phyloP scores from a whole-genome alignment of 2,888 invertebrate species.

The Homarus gammarus region DNA sequence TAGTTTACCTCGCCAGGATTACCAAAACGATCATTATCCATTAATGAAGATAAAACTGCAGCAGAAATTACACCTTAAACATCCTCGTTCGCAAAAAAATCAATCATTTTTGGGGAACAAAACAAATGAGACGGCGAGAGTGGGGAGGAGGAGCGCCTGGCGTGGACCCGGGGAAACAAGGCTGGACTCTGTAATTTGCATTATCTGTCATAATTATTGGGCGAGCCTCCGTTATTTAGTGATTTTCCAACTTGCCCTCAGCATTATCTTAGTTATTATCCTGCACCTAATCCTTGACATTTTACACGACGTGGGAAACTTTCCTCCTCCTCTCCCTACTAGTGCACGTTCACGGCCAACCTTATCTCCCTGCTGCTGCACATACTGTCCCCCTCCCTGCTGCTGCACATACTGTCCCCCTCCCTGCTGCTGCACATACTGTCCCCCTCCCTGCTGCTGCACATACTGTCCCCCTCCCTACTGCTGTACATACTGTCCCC shows the following conservation, averaged over 20 bases:
- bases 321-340: conserved; percentile 11
- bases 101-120: conserved; percentile 22
- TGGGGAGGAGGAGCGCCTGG: neutral
- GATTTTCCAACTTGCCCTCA: conserved; percentile 42
- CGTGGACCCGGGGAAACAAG: conserved; percentile 3
- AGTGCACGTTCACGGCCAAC: too few relatives aligned
- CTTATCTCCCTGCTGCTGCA: neutral
- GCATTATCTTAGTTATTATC: conserved; percentile 49
- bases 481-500: too few relatives aligned
- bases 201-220: conserved; percentile 54
- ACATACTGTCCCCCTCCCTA: too few relatives aligned
- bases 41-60: conserved; percentile 19
- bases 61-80: conserved; percentile 24
- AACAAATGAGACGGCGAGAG: neutral
- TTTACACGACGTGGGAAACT: conserved; percentile 40
- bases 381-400: neutral
- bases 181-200: conserved; percentile 42
- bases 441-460: too few relatives aligned
- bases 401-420: too few relatives aligned
- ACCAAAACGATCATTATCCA: conserved; percentile 7
- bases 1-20: neutral
- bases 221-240: conserved; percentile 49
- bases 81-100: conserved; percentile 6
- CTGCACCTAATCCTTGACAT: conserved; percentile 30
- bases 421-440: too few relatives aligned